A percentile compares a stretch with the other conserved stretches of the same genome.
Conservation (phyloP, 2,888 invertebrate species). For the Sminthurides aquaticus region DNA sequence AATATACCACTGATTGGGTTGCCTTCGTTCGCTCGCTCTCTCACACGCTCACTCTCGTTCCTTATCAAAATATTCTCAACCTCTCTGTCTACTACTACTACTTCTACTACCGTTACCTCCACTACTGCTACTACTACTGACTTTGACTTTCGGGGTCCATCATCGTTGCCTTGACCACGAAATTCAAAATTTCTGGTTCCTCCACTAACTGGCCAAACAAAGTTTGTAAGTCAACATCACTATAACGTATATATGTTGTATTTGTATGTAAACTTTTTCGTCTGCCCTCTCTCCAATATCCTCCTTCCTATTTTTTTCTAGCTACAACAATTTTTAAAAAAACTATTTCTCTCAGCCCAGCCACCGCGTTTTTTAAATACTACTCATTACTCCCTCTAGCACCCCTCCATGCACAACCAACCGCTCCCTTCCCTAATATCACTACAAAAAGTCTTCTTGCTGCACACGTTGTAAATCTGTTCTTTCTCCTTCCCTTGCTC, state of each 20-base stretch:
- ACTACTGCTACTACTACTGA: slow-evolving; percentile 17
- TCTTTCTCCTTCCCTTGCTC: too few relatives aligned
- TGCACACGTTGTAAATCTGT: too few relatives aligned
- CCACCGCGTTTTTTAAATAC: too few relatives aligned
- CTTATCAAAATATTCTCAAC: background rate
- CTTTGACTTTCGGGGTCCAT: slow-evolving; percentile 26
- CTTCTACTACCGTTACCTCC: slow-evolving; percentile 11
- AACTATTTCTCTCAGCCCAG: too few relatives aligned
- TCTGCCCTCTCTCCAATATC: too few relatives aligned
- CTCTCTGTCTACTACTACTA: background rate
- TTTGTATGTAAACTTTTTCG: background rate
- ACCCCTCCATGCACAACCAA: too few relatives aligned
- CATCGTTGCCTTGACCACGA: slow-evolving; percentile 25
- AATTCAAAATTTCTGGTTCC: background rate
- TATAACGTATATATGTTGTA: background rate
- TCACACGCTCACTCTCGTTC: slow-evolving; percentile 6
- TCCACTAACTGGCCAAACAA: slow-evolving; percentile 21
- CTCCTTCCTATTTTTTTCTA: too few relatives aligned
- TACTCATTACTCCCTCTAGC: too few relatives aligned
- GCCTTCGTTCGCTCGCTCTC: slow-evolving; percentile 20
- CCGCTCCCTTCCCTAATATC: too few relatives aligned
- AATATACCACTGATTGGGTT: slow-evolving; percentile 27
- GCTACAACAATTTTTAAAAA: too few relatives aligned
- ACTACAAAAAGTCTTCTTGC: too few relatives aligned
- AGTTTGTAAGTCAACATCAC: slow-evolving; percentile 23